A percentile compares a stretch with the other conserved stretches of the same genome.
phyloP scores from a whole-genome alignment of 2,888 invertebrate species.

The Furcula furcula region DNA sequence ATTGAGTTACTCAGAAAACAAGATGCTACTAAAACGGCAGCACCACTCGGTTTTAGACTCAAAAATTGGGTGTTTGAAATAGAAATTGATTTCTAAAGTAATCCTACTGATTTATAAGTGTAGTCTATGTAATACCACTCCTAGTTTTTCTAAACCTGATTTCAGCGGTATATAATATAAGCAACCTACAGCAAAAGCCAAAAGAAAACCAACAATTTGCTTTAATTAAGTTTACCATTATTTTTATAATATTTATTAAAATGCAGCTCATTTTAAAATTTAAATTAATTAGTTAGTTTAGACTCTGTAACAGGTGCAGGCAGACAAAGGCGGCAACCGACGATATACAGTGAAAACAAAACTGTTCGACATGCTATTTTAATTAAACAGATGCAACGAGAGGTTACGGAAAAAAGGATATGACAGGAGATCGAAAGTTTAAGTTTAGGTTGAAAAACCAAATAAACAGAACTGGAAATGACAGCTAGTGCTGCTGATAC shows the following conservation, averaged over 20 bases:
- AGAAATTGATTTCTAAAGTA: too few relatives aligned
- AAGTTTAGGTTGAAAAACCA: not conserved
- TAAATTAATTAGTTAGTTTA: slow-evolving; percentile 32
- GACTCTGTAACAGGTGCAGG: slow-evolving; percentile 48
- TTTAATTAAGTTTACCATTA: too few relatives aligned
- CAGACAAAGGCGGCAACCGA: slow-evolving; percentile 37
- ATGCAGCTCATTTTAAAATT: not conserved
- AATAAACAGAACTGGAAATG: too few relatives aligned
- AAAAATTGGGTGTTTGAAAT: too few relatives aligned
- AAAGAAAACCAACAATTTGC: not conserved
- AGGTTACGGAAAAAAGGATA: slow-evolving; percentile 1
- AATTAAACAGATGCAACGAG: slow-evolving; percentile 2
- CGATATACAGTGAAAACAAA: slow-evolving; percentile 14
- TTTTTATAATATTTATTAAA: too few relatives aligned
- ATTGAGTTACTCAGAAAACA: too few relatives aligned
- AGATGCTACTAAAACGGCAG: too few relatives aligned
- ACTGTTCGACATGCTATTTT: slow-evolving; percentile 15
- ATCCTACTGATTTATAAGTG: too few relatives aligned
- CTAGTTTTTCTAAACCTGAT: too few relatives aligned
- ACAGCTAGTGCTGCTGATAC: too few relatives aligned
- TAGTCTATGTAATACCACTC: too few relatives aligned
- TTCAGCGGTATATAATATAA: not conserved
- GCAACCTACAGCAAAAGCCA: not conserved
- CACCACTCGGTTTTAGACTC: too few relatives aligned
- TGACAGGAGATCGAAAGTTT: slow-evolving; percentile 1